These are phyloP conservation scores for Deilephila porcellus DNA, from an alignment of 2,888 invertebrate species.

Conservation along the genomic window DNA sequence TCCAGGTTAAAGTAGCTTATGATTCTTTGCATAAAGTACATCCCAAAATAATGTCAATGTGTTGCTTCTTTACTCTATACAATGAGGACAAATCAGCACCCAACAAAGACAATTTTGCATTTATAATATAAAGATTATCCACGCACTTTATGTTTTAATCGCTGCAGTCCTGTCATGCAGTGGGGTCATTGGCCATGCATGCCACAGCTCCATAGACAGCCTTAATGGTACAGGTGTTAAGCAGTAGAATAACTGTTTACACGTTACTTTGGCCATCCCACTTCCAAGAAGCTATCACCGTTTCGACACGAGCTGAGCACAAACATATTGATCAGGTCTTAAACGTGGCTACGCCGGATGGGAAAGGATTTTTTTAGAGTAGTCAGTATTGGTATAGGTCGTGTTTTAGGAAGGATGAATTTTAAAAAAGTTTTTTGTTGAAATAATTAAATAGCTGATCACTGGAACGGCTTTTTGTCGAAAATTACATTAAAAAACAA, in stretches of 20 bases:
- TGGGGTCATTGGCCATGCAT: slow-evolving; percentile 34
- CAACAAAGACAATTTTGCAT: neutral
- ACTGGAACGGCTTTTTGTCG: neutral
- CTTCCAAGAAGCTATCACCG: slow-evolving; percentile 29
- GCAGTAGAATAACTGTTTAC: slow-evolving; percentile 43
- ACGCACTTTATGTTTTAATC: neutral
- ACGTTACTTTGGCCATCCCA: slow-evolving; percentile 25
- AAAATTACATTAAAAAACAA: neutral
- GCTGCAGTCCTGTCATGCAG: slow-evolving; percentile 15
- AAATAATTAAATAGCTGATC: neutral
- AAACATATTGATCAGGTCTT: slow-evolving; percentile 28
- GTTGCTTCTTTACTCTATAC: neutral
- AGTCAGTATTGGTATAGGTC: slow-evolving; percentile 1
- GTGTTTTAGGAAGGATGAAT: neutral
- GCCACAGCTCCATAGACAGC: slow-evolving; percentile 36
- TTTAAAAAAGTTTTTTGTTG: neutral
- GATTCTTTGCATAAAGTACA: too few relatives aligned
- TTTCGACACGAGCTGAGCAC: slow-evolving; percentile 26
- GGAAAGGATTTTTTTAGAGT: slow-evolving; percentile 6
- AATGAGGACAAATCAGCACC: neutral
- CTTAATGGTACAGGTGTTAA: slow-evolving; percentile 45
- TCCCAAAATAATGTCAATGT: too few relatives aligned
- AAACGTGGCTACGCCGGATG: neutral
- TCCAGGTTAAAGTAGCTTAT: too few relatives aligned
- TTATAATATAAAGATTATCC: neutral